Evolutionary conservation across 2,888 invertebrate genomes (phyloP), one percentile per base, ranked within the genome.

Genomic region (Arctia plantaginis): DNA sequence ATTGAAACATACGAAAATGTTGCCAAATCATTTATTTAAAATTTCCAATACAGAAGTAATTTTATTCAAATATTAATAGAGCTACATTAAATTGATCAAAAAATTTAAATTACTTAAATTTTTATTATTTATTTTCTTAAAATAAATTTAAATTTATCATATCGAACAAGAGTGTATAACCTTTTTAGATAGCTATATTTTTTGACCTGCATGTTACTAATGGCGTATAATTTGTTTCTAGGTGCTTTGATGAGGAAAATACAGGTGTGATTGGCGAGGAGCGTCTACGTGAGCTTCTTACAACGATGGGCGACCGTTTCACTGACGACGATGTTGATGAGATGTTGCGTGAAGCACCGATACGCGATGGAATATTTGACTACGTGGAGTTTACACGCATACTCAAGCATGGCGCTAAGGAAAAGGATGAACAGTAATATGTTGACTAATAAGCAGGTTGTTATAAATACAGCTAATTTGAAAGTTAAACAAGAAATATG

Each of bases 321-420:
- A 97, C 98, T n/a, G 99, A 99, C 89, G 99, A 99, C 89, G 99
- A 99, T 93, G 99, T 99, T 0, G 99, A 99, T 92, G 99, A 99
- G 93, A 99, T 99, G 98, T 98, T 99, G 89, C 97, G 99, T 10
- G 99, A 99, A 94, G 99, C 99, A 51, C 99, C 99, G 7, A 99
- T 99, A 88, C 98, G 99, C 87, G 98, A 97, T 69, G 98, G 98
- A 0, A 97, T 99, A 91, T 99, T 99, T 91, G 99, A 99, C 95
- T 99, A 99, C 91, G 97, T 99, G 71, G 99, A 99, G 96, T 99
- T 99, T 92, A 99, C 99, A 55, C 97, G 99, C 90, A 99, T 99
- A 90, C 96, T 99, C 86, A 99, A 99, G 92, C 99, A 99, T 88
- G 99, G 99, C 69, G 99, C 99, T 88, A 99, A 99, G 95, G 99